These are phyloP conservation scores for Tinea pellionella DNA, from an alignment of 2,888 invertebrate genomes.

Conservation along the genomic window DNA sequence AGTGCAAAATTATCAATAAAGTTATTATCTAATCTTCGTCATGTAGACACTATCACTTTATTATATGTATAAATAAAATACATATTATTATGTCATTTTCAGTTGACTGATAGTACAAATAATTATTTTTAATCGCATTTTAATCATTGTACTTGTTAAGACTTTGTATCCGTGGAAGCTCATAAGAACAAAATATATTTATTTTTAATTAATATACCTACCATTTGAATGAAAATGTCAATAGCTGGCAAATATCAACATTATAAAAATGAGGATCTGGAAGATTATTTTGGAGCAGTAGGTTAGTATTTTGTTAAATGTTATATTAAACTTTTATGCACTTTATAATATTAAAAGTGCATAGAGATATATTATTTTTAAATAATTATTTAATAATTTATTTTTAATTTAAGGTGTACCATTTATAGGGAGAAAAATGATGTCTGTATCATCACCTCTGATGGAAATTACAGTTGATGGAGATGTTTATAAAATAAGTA, in stretches of 20 bases:
- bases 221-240: too few relatives aligned
- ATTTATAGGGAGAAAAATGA: conserved; percentile 74
- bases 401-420: conserved; percentile 65
- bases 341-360: too few relatives aligned
- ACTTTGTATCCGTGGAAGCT: too few relatives aligned
- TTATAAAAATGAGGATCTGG: conserved; percentile 73
- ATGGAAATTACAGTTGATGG: conserved; percentile 68
- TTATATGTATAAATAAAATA: not conserved
- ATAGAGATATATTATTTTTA: too few relatives aligned
- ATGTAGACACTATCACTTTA: not conserved
- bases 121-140: too few relatives aligned
- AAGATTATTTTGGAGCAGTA: conserved; percentile 72
- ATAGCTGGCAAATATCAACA: conserved; percentile 73
- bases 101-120: too few relatives aligned
- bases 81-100: too few relatives aligned
- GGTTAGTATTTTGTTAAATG: conserved; percentile 39
- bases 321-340: too few relatives aligned
- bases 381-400: not conserved
- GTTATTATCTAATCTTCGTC: not conserved
- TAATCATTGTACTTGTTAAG: too few relatives aligned
- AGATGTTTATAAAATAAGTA: conserved; percentile 70
- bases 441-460: conserved; percentile 69
- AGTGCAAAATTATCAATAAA: not conserved
- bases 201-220: too few relatives aligned
- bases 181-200: too few relatives aligned